phyloP scores from a whole-genome alignment of 2,888 invertebrate species.

The Leucophora obtusa region DNA sequence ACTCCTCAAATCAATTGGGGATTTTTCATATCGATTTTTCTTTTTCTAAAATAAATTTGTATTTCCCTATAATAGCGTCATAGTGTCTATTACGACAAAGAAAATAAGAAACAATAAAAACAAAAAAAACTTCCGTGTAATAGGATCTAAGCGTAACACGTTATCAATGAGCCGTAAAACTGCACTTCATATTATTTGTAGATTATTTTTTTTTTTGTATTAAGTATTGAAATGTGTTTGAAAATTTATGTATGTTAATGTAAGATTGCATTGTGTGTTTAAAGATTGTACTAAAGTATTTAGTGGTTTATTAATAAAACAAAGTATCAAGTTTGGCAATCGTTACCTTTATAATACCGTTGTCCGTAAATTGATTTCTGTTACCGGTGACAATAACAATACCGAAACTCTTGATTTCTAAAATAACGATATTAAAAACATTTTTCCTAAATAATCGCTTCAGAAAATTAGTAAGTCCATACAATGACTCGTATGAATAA shows the following conservation, averaged over 20 bases:
- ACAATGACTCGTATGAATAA: no score
- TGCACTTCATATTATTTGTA: constrained; percentile 39
- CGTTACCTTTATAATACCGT: no score
- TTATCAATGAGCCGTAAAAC: constrained; percentile 61
- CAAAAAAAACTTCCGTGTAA: constrained; percentile 67
- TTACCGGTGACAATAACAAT: no score
- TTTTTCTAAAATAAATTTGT: neutral
- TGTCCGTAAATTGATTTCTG: no score
- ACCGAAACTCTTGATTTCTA: no score
- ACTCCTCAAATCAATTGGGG: constrained; percentile 36
- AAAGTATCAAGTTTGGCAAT: no score
- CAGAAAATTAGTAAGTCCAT: no score
- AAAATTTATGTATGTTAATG: no score
- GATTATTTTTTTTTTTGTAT: constrained; percentile 28
- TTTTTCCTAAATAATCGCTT: no score
- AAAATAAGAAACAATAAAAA: constrained; percentile 21
- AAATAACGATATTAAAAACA: no score
- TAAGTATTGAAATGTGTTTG: neutral
- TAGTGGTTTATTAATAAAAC: constrained; percentile 35
- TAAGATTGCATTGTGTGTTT: no score
- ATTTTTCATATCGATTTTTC: constrained; percentile 6
- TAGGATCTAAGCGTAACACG: constrained; percentile 65
- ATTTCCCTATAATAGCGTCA: constrained; percentile 37
- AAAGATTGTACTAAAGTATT: constrained; percentile 8
- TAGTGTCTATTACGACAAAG: constrained; percentile 44